These are phyloP conservation scores for Geococcyx californianus DNA, from an alignment of 2,113 vertebrate genomes.

Conservation along the genomic window DNA sequence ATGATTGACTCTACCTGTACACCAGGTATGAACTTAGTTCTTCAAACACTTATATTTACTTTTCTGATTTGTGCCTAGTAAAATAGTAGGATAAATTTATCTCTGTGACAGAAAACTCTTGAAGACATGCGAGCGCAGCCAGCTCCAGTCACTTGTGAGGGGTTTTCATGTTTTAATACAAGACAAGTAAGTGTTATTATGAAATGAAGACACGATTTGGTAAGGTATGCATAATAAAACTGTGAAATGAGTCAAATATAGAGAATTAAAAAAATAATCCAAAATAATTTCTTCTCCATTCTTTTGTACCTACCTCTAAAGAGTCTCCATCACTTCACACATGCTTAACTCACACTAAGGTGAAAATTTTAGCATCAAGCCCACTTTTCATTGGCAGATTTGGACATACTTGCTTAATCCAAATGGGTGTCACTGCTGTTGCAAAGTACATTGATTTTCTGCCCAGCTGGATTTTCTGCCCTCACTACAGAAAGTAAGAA, in stretches of 20 bases:
- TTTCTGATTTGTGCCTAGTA: background rate
- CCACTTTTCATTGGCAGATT: background rate
- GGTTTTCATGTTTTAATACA: background rate
- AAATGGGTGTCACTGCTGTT: background rate
- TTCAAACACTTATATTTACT: background rate
- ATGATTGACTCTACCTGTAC: background rate
- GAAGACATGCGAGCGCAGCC: background rate
- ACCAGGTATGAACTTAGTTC: background rate
- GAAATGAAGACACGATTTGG: background rate
- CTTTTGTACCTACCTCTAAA: background rate
- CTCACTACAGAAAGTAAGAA: background rate
- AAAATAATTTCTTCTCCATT: background rate
- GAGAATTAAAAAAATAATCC: rapidly evolving
- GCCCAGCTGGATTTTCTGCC: background rate
- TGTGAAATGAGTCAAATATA: background rate
- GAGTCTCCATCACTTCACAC: background rate
- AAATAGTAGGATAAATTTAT: background rate
- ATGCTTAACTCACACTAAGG: background rate
- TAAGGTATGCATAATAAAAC: background rate
- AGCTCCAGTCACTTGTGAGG: background rate
- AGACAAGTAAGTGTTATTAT: background rate
- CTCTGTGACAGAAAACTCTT: background rate
- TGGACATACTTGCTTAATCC: background rate
- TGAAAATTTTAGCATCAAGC: background rate
- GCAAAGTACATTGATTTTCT: conserved; percentile 48